Conservation (phyloP, 2,113 vertebrate species). For the Myrmecophaga tridactyla region DNA sequence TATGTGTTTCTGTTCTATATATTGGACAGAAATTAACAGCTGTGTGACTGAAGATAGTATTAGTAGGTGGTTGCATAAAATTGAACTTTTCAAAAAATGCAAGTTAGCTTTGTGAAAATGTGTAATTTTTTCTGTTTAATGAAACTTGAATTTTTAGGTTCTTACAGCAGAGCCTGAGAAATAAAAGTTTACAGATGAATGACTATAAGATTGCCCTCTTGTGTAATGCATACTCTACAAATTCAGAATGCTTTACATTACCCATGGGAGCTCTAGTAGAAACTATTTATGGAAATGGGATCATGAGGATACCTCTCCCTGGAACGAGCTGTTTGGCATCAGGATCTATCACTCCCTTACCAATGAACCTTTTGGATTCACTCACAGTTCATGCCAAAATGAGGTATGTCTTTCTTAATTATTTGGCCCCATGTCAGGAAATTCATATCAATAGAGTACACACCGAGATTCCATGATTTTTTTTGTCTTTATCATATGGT, state of each 20-base stretch:
- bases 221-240: slow-evolving; percentile 98
- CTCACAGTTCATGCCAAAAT: slow-evolving; percentile 99
- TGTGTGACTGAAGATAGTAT: neutral
- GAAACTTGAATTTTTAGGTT: slow-evolving; percentile 85
- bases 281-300: slow-evolving; percentile 97
- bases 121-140: slow-evolving; percentile 49
- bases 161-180: slow-evolving; percentile 96
- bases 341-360: slow-evolving; percentile 93
- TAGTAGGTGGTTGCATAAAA: neutral
- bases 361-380: slow-evolving; percentile 98
- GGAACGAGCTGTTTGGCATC: slow-evolving; percentile 96
- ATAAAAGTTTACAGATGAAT: slow-evolving; percentile 96
- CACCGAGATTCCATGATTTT: neutral
- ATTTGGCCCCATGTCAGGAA: neutral
- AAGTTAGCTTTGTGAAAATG: slow-evolving; percentile 38
- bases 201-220: slow-evolving; percentile 99
- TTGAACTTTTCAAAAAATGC: neutral
- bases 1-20: neutral
- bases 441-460: neutral
- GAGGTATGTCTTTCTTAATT: slow-evolving; percentile 86
- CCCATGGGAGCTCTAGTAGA: slow-evolving; percentile 99
- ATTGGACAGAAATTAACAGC: neutral
- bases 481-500: neutral
- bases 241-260: slow-evolving; percentile 97
- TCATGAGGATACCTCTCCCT: slow-evolving; percentile 92